Conservation (phyloP, 2,113 vertebrate genomes). For the Himantopus leucocephalus region DNA sequence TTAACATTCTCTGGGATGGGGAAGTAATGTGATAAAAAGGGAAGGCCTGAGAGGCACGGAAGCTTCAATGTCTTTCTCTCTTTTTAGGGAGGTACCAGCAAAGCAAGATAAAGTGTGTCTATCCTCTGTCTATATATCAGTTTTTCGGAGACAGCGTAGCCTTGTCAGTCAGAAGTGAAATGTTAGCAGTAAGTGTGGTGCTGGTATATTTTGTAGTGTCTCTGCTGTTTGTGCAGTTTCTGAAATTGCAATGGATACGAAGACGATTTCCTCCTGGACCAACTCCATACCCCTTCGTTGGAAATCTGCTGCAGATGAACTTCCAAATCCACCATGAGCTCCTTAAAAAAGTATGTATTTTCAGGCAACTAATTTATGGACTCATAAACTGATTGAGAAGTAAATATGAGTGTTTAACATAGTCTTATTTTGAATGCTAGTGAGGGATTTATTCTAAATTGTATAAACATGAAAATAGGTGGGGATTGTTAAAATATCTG, state of each 20-base stretch:
- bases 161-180: neutral
- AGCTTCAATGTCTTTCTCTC: neutral
- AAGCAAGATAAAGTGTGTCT: neutral
- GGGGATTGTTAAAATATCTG: neutral
- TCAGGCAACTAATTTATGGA: neutral
- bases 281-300: conserved; percentile 41
- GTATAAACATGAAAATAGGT: neutral
- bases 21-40: neutral
- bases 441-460: neutral
- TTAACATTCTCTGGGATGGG: neutral
- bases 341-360: conserved; percentile 40
- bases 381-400: neutral
- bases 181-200: neutral
- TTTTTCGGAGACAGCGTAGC: neutral
- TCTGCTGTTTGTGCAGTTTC: neutral
- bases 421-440: neutral
- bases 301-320: conserved; percentile 61
- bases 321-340: conserved; percentile 22
- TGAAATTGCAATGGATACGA: conserved; percentile 4
- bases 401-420: neutral
- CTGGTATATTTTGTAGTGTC: neutral
- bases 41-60: neutral
- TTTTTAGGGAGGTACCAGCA: neutral
- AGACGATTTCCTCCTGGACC: conserved; percentile 42
- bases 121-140: neutral